Evolutionary conservation across 1,140 invertebrate genomes (phyloP).

Genomic region (Caenorhabditis inopinata): DNA sequence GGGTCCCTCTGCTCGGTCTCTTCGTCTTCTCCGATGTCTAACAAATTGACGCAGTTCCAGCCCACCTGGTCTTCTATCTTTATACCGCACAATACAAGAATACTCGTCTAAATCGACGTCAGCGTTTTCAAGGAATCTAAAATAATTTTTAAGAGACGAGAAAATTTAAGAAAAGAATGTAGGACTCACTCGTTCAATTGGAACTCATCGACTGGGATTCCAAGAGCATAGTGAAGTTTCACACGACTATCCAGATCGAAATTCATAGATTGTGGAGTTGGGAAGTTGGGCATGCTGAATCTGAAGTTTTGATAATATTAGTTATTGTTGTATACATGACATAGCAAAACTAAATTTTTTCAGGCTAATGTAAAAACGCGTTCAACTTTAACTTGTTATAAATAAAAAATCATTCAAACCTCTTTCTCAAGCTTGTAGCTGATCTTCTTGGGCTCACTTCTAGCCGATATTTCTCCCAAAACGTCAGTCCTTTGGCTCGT

Average conservation of each 20-base stretch:
- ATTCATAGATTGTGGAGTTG: not conserved
- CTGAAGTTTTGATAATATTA: not conserved
- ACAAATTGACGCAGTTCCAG: not conserved
- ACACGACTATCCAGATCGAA: not conserved
- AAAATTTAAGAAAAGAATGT: too few species aligned
- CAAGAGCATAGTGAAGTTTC: not conserved
- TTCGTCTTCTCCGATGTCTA: not conserved
- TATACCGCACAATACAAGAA: not conserved
- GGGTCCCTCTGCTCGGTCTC: too few species aligned
- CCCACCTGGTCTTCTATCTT: not conserved
- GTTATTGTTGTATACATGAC: too few species aligned
- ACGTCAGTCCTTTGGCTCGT: not conserved
- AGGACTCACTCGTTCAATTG: not conserved
- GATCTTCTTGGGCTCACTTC: not conserved
- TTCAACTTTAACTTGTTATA: too few species aligned
- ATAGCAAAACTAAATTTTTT: not conserved
- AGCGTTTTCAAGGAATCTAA: not conserved
- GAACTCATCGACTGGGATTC: not conserved
- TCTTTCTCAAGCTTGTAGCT: not conserved
- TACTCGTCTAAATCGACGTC: not conserved
- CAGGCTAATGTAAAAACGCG: not conserved
- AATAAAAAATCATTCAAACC: not conserved
- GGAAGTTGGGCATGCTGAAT: not conserved
- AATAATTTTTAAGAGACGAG: too few species aligned
- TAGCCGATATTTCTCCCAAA: not conserved